Evolutionary conservation across 2,888 invertebrate genomes (phyloP).

Genomic region (Drosophila nigricruria): DNA sequence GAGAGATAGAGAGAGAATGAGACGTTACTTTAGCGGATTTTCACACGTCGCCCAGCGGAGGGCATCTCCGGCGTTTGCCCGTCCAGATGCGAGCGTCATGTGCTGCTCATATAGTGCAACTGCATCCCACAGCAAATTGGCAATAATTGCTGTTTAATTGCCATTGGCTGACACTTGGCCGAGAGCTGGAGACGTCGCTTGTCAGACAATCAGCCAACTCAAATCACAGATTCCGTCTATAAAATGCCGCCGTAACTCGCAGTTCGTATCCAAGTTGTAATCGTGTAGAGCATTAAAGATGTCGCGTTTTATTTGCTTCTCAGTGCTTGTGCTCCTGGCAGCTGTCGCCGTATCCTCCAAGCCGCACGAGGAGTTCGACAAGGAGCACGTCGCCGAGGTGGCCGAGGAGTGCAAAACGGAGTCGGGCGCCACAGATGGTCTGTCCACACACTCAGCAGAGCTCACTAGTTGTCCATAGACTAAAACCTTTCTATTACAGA

Average conservation of each 20-base stretch:
- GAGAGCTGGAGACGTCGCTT: constrained; percentile 37
- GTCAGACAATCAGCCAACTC: constrained; percentile 36
- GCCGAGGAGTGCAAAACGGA: constrained; percentile 78
- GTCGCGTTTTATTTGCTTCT: constrained; percentile 55
- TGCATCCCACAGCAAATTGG: constrained; percentile 52
- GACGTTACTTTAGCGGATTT: constrained; percentile 20
- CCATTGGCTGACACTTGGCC: constrained; percentile 12
- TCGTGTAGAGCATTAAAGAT: constrained; percentile 40
- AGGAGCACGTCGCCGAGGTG: constrained; percentile 66
- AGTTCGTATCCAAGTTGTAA: constrained; percentile 47
- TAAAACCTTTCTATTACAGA: constrained; percentile 50
- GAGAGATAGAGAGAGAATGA: neutral
- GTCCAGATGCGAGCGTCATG: constrained; percentile 73
- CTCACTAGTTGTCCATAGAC: too few species aligned
- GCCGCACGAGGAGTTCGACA: constrained; percentile 62
- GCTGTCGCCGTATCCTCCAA: constrained; percentile 40
- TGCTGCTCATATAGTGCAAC: constrained; percentile 74
- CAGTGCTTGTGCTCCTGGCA: constrained; percentile 36
- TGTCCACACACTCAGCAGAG: constrained; percentile 1
- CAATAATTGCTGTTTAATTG: constrained; percentile 74
- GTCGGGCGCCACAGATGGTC: constrained; percentile 82
- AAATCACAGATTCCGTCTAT: constrained; percentile 45
- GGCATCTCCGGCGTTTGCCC: constrained; percentile 72
- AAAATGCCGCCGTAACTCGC: constrained; percentile 45
- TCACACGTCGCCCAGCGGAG: constrained; percentile 71